Evolutionary conservation across 2,797 vertebrate genomes (phyloP).

Genomic region (Darevskia nairensis): DNA sequence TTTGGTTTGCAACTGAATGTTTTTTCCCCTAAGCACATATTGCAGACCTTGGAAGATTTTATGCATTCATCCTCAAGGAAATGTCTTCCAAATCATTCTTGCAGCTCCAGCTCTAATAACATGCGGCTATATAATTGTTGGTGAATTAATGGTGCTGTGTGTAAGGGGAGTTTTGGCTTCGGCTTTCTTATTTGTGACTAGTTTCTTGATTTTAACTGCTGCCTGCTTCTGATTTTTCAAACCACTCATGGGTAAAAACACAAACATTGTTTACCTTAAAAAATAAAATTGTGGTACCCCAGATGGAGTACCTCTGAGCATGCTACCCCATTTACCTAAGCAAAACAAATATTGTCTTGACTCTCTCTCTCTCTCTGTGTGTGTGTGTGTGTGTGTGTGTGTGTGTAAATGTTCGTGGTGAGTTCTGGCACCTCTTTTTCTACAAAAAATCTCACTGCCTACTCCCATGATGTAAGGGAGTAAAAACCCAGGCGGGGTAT

Average conservation of each 20-base stretch:
- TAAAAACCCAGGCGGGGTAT: too few relatives aligned
- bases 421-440: too few relatives aligned
- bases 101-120: background rate
- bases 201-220: background rate
- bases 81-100: background rate
- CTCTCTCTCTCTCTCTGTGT: too few relatives aligned
- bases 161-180: background rate
- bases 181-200: background rate
- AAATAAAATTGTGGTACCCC: background rate
- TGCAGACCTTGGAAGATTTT: background rate
- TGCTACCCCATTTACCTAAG: background rate
- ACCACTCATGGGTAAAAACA: background rate
- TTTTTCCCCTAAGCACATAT: background rate
- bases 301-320: background rate
- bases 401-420: too few relatives aligned
- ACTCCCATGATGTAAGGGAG: too few relatives aligned
- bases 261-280: background rate
- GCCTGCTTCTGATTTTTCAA: background rate
- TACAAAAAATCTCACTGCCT: too few relatives aligned
- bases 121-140: background rate
- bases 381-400: too few relatives aligned
- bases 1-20: background rate
- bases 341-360: background rate
- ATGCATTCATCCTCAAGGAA: background rate
- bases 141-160: background rate